These are phyloP conservation scores for Buceros bicornis DNA, from an alignment of 2,797 vertebrate species.

Conservation along the genomic window DNA sequence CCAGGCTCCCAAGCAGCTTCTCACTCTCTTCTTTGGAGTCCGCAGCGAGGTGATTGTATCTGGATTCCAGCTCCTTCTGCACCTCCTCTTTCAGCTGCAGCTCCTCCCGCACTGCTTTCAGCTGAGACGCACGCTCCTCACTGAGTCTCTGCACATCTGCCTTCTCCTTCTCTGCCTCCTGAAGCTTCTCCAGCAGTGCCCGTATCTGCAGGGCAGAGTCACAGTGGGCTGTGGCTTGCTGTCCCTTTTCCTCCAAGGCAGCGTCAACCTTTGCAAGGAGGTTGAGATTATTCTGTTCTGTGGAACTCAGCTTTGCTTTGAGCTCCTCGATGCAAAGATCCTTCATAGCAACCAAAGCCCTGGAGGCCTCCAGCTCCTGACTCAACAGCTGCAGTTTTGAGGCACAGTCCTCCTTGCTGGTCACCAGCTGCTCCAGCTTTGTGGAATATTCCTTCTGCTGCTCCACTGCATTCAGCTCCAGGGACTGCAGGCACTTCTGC, in stretches of 20 bases:
- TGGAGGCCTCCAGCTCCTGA: constrained; percentile 82
- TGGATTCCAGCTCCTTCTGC: constrained; percentile 78
- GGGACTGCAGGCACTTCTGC: constrained; percentile 75
- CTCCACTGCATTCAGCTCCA: constrained; percentile 58
- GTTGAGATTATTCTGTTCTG: constrained; percentile 83
- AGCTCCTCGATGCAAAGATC: constrained; percentile 75
- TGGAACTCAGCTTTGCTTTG: constrained; percentile 73
- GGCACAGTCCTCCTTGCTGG: constrained; percentile 45
- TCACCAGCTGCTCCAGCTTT: constrained; percentile 60
- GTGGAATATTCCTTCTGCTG: constrained; percentile 51
- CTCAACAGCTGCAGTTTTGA: constrained; percentile 71
- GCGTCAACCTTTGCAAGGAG: constrained; percentile 79
- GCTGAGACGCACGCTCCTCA: constrained; percentile 75
- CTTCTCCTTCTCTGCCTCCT: constrained; percentile 83
- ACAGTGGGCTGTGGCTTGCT: constrained; percentile 76
- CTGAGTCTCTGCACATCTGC: constrained; percentile 77
- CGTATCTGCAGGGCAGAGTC: constrained; percentile 85
- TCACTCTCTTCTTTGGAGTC: constrained; percentile 78
- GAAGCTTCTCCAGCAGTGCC: constrained; percentile 85
- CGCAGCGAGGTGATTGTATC: constrained; percentile 64
- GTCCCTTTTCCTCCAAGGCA: constrained; percentile 80
- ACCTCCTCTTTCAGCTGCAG: constrained; percentile 81
- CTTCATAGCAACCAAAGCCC: constrained; percentile 61
- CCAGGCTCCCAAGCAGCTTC: constrained; percentile 75
- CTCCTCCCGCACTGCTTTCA: constrained; percentile 82